phyloP scores from a whole-genome alignment of 2,888 invertebrate species.

The Eupithecia tripunctaria region DNA sequence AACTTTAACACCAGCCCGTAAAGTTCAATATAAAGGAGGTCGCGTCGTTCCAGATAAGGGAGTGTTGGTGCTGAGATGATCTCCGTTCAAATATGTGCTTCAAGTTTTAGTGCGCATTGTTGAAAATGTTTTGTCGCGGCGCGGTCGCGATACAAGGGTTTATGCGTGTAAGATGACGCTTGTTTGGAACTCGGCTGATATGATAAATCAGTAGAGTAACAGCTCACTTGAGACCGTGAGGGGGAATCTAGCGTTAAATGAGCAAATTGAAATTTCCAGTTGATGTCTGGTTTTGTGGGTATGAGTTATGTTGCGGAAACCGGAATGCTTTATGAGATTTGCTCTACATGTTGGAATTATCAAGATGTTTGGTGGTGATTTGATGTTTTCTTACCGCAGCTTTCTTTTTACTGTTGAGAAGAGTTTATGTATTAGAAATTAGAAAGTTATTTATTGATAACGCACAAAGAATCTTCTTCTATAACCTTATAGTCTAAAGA shows the following conservation, averaged over 20 bases:
- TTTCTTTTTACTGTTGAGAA: neutral
- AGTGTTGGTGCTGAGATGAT: slow-evolving; percentile 53
- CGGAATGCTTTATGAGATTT: slow-evolving; percentile 41
- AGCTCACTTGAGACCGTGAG: slow-evolving; percentile 76
- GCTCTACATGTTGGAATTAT: slow-evolving; percentile 43
- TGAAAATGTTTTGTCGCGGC: slow-evolving; percentile 70
- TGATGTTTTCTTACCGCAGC: neutral
- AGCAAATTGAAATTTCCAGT: slow-evolving; percentile 73
- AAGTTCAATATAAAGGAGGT: slow-evolving; percentile 46
- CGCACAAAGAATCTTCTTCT: neutral
- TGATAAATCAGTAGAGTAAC: slow-evolving; percentile 83
- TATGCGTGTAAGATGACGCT: slow-evolving; percentile 84
- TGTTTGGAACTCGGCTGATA: slow-evolving; percentile 79
- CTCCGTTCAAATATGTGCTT: slow-evolving; percentile 75
- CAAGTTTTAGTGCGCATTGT: slow-evolving; percentile 75
- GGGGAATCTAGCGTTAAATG: slow-evolving; percentile 72
- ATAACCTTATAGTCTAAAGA: no score
- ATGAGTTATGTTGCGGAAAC: slow-evolving; percentile 42
- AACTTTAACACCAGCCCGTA: slow-evolving; percentile 49
- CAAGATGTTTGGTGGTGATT: neutral
- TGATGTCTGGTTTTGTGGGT: slow-evolving; percentile 47
- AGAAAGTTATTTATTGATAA: neutral
- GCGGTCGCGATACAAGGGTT: slow-evolving; percentile 74
- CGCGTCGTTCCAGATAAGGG: slow-evolving; percentile 54
- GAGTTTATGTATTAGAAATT: neutral